Evolutionary conservation across 2,797 vertebrate species (phyloP).

Genomic region (Eremophila alpestris): DNA sequence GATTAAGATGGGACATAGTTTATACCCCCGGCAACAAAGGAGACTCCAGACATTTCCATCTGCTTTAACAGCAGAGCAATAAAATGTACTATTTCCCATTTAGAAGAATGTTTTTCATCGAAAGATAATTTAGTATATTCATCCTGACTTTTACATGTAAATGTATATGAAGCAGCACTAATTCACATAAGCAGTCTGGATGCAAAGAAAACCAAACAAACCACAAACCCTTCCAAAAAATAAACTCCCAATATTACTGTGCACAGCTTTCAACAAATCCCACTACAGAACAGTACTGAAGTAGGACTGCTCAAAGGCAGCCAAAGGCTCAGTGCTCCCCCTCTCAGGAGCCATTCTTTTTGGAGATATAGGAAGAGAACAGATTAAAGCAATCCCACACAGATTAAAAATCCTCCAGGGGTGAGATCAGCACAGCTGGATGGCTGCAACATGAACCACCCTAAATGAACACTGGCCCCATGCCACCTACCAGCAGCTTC

Average conservation of each 20-base stretch:
- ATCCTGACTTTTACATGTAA: background rate
- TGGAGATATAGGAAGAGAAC: background rate
- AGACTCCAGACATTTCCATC: background rate
- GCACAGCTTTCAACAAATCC: background rate
- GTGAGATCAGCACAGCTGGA: background rate
- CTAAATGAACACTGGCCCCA: background rate
- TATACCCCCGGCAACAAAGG: background rate
- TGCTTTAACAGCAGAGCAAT: background rate
- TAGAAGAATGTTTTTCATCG: background rate
- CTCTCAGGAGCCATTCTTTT: background rate
- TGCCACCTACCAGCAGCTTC: background rate
- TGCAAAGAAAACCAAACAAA: background rate
- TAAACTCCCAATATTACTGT: background rate
- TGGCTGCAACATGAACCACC: background rate
- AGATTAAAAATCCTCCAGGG: background rate
- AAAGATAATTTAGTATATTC: background rate
- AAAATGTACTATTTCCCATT: background rate
- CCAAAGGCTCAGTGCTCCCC: background rate
- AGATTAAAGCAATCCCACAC: background rate
- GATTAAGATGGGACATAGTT: background rate
- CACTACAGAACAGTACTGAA: background rate
- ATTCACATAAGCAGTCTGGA: background rate
- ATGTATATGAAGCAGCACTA: background rate
- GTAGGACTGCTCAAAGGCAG: background rate
- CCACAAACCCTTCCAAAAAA: background rate